phyloP scores from a whole-genome alignment of 2,797 vertebrate genomes.

The Momotus momota region DNA sequence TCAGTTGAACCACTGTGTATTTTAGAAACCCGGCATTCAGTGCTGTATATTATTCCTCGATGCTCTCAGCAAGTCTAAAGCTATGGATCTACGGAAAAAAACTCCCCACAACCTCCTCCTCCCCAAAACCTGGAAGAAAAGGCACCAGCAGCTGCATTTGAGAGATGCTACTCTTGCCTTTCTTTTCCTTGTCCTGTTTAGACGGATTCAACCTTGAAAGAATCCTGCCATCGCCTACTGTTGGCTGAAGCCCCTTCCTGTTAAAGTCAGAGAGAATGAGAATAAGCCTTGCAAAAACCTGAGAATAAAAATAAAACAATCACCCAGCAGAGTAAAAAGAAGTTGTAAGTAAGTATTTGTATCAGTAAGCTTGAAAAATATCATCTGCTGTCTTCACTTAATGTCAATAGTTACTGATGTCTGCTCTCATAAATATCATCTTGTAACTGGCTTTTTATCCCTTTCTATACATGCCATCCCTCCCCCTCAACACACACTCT shows the following conservation, averaged over 20 bases:
- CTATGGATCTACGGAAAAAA: neutral
- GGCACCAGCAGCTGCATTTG: neutral
- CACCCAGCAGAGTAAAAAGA: constrained; percentile 28
- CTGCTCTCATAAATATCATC: constrained; percentile 24
- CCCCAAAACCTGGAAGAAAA: neutral
- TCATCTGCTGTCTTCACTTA: constrained; percentile 57
- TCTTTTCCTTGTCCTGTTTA: neutral
- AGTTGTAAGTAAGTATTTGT: constrained; percentile 41
- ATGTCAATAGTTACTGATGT: constrained; percentile 52
- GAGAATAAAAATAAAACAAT: constrained; percentile 40
- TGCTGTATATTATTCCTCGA: neutral
- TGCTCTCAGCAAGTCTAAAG: neutral
- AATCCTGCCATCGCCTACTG: neutral
- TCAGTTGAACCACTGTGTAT: neutral
- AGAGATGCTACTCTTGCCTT: neutral
- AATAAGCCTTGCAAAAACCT: neutral
- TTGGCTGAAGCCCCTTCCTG: neutral
- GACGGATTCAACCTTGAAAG: neutral
- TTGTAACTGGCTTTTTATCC: constrained; percentile 16
- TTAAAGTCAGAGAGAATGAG: constrained; percentile 43
- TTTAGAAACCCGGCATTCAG: neutral
- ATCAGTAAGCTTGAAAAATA: constrained; percentile 54
- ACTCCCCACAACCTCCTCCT: neutral
- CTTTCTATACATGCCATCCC: neutral
- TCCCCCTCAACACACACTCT: neutral